Evolutionary conservation across 2,113 vertebrate species (phyloP), one percentile per base, ranked within the genome.

Genomic region (Pholis gunnellus): DNA sequence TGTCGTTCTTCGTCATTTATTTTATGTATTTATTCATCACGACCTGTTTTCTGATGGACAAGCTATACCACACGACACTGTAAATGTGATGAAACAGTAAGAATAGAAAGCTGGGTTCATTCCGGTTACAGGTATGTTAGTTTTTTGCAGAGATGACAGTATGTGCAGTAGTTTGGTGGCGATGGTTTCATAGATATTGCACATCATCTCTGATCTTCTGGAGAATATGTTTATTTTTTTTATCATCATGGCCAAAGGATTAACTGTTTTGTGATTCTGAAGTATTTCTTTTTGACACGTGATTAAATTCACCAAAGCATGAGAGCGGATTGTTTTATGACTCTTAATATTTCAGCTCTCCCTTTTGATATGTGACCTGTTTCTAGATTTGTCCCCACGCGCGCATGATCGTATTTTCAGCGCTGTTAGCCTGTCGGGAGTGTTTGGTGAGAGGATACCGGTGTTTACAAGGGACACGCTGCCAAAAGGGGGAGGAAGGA

Each of bases 151-250:
- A 50, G 67, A 69, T 75, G 68, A 31, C 68, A 64, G 38, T 6
- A 20, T 63, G 29, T 27, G 75, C 67, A 76, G 57, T 57, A 76
- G 76, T 61, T 50, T 68, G 74, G 50, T 66, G 52, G 22, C 52
- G 63, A 77, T 78, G 57, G 68, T 74, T 46, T 40, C 76, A 27
- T 31, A 84, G 61, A 69, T 82, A 46, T n/a, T 74, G 34, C 50
- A 46, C 75, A 38, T 25, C 5, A 60, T 40, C 56, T 73, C 70
- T 36, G 68, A 89, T 10, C 72, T 70, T 74, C 57, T 71, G 44
- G 61, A 77, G 70, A 75, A 90, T 82, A 64, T 61, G 71, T 79
- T 78, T 73, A 40, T 48, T 29, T 44, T 84, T 65, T 82, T 63
- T 34, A 17, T 56, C 67, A 78, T 79, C 75, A 29, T 31, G 48